Evolutionary conservation across 2,113 vertebrate species (phyloP), one percentile per base, ranked within the genome.

Genomic region (Petromus typicus): DNA sequence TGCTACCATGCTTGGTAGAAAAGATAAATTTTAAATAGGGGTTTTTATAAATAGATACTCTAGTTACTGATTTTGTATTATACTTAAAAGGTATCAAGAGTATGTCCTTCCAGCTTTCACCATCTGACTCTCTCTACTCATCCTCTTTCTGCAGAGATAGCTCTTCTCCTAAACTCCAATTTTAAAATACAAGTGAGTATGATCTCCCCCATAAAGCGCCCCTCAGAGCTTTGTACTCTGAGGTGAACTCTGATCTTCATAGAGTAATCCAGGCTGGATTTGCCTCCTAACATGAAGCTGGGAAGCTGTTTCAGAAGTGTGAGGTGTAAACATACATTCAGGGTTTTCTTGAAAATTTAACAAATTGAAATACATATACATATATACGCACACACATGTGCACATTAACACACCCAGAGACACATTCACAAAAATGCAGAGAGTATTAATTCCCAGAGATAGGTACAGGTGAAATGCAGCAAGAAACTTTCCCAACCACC

Each of bases 261-360:
- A 43, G 71, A 85, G 10, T 30, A 63, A 57, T 64, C n/a, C 76
- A 66, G 32, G 7, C 7, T 67, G n/a, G 27, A 51, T 51, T 51
- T 51, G 6, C 27, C 30, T 48, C 27, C 43, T 54, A 32, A 32
- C 18, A 37, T 27, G 17, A 51, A 48, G 34, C 43, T 32, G 16
- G 20, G 63, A 66, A 51, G 13, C 40, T 88, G n/a, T 43, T n/a
- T 20, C 25, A 22, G 30, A 37, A 25, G 45, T 14, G 9, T 69
- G 22, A 83, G 57, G 22, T 66, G 10, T 37, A 73, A 93, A 48
- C 25, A 32, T 51, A 17, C 2, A n/a, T 56, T 32, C 17, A 34
- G 81, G 54, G 59, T n/a, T 89, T 89, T 64, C 82, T 22, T 57
- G 57, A 86, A 80, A 81, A 85, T 75, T 92, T 30, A 76, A 45